Percentiles rank a stretch among this genome's conserved stretches.
Conservation (phyloP, 2,113 vertebrate genomes). For the Centropristis striata region DNA sequence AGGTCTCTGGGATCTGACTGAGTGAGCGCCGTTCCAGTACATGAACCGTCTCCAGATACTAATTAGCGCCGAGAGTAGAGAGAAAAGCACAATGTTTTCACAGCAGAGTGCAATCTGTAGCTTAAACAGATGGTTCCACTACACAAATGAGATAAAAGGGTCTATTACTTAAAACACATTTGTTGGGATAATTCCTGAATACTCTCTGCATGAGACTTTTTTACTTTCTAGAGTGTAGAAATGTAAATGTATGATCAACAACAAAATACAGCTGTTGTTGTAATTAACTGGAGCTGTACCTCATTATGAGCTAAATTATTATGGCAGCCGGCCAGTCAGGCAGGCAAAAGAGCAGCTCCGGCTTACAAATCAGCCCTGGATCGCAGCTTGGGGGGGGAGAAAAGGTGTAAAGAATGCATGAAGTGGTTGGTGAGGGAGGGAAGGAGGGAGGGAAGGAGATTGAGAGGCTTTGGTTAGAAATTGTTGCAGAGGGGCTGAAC, state of each 20-base stretch:
- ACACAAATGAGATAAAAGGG: slow-evolving; percentile 67
- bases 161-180: slow-evolving; percentile 68
- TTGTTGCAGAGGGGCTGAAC: slow-evolving; percentile 47
- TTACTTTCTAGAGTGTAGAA: slow-evolving; percentile 25
- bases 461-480: slow-evolving; percentile 40
- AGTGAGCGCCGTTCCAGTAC: slow-evolving; percentile 56
- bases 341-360: slow-evolving; percentile 49
- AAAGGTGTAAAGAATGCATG: slow-evolving; percentile 56
- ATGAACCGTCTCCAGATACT: slow-evolving; percentile 72
- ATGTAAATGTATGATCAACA: slow-evolving; percentile 62
- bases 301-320: slow-evolving; percentile 76
- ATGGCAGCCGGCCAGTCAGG: slow-evolving; percentile 62
- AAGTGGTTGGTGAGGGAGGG: slow-evolving; percentile 29
- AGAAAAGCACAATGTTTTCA: slow-evolving; percentile 60
- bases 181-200: slow-evolving; percentile 56
- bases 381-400: slow-evolving; percentile 3
- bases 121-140: slow-evolving; percentile 75
- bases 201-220: slow-evolving; percentile 23
- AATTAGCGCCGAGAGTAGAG: slow-evolving; percentile 71
- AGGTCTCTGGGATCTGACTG: slow-evolving; percentile 49
- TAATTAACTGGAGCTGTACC: slow-evolving; percentile 79
- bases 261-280: slow-evolving; percentile 60
- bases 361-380: slow-evolving; percentile 53
- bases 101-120: slow-evolving; percentile 65
- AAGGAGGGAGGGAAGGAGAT: slow-evolving; percentile 1